Base-by-base conservation (phyloP, 92 coral and sea anemone species). In the Anthopleura xanthogrammica region DNA sequence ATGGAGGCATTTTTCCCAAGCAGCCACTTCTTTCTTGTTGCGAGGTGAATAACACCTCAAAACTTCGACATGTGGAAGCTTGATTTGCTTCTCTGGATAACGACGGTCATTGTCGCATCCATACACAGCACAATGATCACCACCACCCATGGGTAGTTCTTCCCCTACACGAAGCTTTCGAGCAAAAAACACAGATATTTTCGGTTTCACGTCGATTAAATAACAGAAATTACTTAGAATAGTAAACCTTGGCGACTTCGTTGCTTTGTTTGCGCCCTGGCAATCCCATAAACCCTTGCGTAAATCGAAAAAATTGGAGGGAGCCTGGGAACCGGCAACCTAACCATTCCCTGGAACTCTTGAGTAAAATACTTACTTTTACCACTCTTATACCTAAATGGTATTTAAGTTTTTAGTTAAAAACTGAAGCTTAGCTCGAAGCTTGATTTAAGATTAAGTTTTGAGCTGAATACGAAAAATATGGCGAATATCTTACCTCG, bases 41-140 rank as follows among this genome's bases (percentile, higher is more conserved):
- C 73, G 57, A 43, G 91, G 85, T 41, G 88, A 85, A 77, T 81
- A 77, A 89, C 85, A 89, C 80, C 83, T 57, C 65, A 81, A 40
- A 76, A 89, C 81, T 71, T 84, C 81, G 12, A 89, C 83, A 82
- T 77, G 89, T 46, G 83, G 81, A 36, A 36, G 20, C 10, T 77
- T 75, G 75, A 80, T 79, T 77, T 85, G 83, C 77, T 85, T 85
- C 76, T 89, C 89, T 48, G 89, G 88, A 24, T 85, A 89, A 81
- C 85, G 64, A 19, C 81, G 83, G 75, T 84, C 88, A 66, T 79
- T 88, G 80, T 83, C 73, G 64, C 88, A 83, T 41, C 88, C 84
- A 73, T 79, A 87, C 52, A 87, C 87, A 52, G 88, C 77, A 85
- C 91, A 84, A 80, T 83, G 88, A 84, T 84, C 91, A 73, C 85